Conservation (phyloP, 2,888 invertebrate species). For the Lamellibrachia satsuma region DNA sequence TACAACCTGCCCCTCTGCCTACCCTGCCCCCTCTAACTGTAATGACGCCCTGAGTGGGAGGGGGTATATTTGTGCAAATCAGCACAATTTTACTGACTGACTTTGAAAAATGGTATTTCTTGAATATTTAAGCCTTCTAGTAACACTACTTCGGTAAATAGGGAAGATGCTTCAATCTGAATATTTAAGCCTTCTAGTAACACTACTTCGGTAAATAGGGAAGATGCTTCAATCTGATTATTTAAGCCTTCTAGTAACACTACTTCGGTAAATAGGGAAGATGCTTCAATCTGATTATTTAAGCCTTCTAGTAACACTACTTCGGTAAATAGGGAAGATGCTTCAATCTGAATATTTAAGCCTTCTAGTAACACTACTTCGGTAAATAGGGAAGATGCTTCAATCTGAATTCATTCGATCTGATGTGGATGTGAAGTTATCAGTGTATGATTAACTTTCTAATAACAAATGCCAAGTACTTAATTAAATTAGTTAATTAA, state of each 20-base stretch:
- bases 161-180: background rate
- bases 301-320: background rate
- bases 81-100: background rate
- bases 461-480: too few species aligned
- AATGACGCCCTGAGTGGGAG: background rate
- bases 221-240: background rate
- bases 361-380: too few species aligned
- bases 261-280: background rate
- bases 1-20: background rate
- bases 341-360: background rate
- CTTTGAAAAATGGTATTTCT: background rate
- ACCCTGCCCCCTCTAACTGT: background rate
- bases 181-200: too few species aligned
- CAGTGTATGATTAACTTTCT: too few species aligned
- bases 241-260: too few species aligned
- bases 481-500: background rate
- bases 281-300: background rate
- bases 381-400: background rate
- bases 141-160: background rate
- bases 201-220: background rate
- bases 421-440: too few species aligned
- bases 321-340: too few species aligned
- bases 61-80: background rate
- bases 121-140: background rate
- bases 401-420: background rate